Evolutionary conservation across 1,140 invertebrate species (phyloP).

Genomic region (Caenorhabditis remanei): DNA sequence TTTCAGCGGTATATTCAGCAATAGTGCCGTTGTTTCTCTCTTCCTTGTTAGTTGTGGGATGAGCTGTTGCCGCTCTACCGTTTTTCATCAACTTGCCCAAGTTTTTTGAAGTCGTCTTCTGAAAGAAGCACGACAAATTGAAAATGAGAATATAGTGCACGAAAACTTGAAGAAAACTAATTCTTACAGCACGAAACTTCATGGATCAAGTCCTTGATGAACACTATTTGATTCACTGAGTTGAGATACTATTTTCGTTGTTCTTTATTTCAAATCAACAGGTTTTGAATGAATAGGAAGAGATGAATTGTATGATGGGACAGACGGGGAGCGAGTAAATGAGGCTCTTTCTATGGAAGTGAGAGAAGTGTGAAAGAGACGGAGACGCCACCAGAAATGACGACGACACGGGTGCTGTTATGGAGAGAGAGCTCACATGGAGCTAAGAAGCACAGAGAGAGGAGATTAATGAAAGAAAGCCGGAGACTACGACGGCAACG

Average conservation of each 20-base stretch:
- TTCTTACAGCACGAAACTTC: neutral
- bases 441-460: constrained; percentile 26
- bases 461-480: constrained; percentile 13
- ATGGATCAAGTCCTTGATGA: neutral
- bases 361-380: neutral
- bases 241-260: neutral
- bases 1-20: neutral
- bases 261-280: neutral
- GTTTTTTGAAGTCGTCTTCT: constrained; percentile 46
- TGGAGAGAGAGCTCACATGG: constrained; percentile 9
- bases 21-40: neutral
- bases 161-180: neutral
- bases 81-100: constrained; percentile 42
- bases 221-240: neutral
- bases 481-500: neutral
- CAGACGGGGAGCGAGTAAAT: constrained; percentile 12
- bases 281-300: neutral
- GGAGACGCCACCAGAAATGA: neutral
- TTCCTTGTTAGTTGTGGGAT: neutral
- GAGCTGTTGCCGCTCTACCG: neutral
- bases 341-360: neutral
- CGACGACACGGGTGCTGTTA: neutral
- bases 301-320: neutral
- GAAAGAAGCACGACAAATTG: neutral
- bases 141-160: neutral